Evolutionary conservation across 2,888 invertebrate species (phyloP), one percentile per base, ranked within the genome.

Genomic region (Choreutis nemorana): DNA sequence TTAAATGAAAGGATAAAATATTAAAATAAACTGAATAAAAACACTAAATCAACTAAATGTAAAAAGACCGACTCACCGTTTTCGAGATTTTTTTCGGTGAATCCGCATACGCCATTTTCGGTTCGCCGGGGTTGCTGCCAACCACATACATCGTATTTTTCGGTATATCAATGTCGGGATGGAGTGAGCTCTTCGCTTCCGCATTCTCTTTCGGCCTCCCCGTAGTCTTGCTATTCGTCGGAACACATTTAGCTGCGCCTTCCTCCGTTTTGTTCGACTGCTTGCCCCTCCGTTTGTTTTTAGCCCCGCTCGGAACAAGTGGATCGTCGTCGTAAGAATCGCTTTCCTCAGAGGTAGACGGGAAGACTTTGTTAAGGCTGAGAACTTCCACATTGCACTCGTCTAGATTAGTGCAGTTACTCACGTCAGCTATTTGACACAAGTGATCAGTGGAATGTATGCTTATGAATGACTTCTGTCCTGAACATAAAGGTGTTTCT

Each of bases 381-480:
- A 78, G 48, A 4, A 77, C 67, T 53, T 78, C 77, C 7, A 78
- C 52, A 47, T 75, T 75, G 40, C 75, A 75, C 41, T 72, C 72
- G 9, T 71, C 73, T 7, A 65, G 49, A 37, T 55, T 61, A 8
- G 49, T 36, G 2, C 54, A 36, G 32, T 55, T 63, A 20, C 60
- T 57, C 6, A 45, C 41, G 28, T 65, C 66, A 3, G 57, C 48
- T 32, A 70, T 50, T 55, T 71, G 71, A 45, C 68, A 72, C 33
- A 70, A 50, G n/a, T 68, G 72, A 43, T 78, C 78, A 16, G 77
- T 78, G 13, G 77, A 77, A 35, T 78, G 78, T 46, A 78, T 77
- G 48, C 75, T 75, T 42, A 77, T 77, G 41, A 77, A 78, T 2
- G 77, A 75, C 41, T 68, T 73, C 40, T 77, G 75, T 28, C 64